Evolutionary conservation across 2,888 invertebrate species (phyloP).

Genomic region (Cancer borealis): DNA sequence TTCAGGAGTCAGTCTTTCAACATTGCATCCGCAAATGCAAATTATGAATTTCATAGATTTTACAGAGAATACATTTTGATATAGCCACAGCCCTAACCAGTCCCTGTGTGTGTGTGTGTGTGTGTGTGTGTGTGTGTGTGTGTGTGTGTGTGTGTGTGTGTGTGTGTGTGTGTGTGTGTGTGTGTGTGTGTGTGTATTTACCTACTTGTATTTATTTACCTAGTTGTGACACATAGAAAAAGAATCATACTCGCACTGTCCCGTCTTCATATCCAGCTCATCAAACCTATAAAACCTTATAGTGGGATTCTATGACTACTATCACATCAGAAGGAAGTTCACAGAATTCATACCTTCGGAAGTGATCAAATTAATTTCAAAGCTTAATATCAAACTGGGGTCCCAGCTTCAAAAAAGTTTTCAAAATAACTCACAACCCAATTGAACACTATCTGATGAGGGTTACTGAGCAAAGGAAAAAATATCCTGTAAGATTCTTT

Average conservation of each 20-base stretch:
- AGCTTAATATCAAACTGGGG: background rate
- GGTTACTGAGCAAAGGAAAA: background rate
- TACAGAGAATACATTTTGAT: background rate
- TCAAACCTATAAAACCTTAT: background rate
- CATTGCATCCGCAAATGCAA: background rate
- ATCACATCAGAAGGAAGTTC: background rate
- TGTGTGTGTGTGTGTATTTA: too few species aligned
- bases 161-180: constrained; percentile 21
- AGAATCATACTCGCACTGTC: background rate
- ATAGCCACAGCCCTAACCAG: background rate
- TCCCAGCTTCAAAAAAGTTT: background rate
- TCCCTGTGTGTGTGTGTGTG: constrained; percentile 48
- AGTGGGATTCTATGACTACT: background rate
- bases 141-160: constrained; percentile 47
- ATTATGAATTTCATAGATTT: background rate
- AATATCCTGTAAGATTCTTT: background rate
- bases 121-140: constrained; percentile 26
- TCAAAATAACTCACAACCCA: background rate
- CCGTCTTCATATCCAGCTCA: background rate
- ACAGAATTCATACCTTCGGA: background rate
- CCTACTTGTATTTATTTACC: too few species aligned
- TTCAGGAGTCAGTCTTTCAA: background rate
- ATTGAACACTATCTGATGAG: background rate
- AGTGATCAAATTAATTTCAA: background rate
- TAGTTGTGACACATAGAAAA: background rate